These are phyloP conservation scores for Oasisia sp. DNA, from an alignment of 2,888 invertebrate species.

Conservation along the genomic window DNA sequence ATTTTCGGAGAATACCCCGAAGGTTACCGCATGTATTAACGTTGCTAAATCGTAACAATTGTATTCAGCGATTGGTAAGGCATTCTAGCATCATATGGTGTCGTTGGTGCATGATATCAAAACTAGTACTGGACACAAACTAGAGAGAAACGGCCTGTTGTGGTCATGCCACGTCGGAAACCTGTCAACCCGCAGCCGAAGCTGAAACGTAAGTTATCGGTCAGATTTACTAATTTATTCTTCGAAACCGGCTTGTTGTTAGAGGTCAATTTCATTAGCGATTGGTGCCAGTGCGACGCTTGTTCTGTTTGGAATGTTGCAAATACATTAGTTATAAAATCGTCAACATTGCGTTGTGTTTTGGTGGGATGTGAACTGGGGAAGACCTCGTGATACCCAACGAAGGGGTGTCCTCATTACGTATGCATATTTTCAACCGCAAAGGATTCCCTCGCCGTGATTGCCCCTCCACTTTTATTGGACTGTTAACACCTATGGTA, in stretches of 20 bases:
- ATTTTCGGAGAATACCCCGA: constrained; percentile 17
- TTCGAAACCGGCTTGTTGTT: neutral
- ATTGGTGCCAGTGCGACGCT: neutral
- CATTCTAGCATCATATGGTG: neutral
- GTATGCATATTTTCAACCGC: constrained; percentile 17
- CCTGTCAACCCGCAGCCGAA: constrained; percentile 17
- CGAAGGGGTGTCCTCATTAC: constrained; percentile 13
- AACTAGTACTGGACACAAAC: neutral
- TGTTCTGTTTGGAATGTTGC: neutral
- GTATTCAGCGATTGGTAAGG: neutral
- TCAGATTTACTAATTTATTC: constrained; percentile 3
- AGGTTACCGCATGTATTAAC: neutral
- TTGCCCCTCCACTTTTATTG: neutral
- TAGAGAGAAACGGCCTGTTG: neutral
- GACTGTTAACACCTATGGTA: neutral
- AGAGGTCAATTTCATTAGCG: neutral
- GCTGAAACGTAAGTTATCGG: constrained; percentile 17
- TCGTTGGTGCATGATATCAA: neutral
- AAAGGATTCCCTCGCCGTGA: constrained; percentile 4
- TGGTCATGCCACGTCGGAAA: constrained; percentile 13
- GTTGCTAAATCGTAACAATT: constrained; percentile 13
- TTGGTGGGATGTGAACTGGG: neutral
- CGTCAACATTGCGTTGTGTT: neutral
- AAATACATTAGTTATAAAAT: neutral
- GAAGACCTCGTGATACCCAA: constrained; percentile 17